These are phyloP conservation scores for Drosophila baimaii DNA, from an alignment of 1,140 invertebrate species.

Conservation along the genomic window DNA sequence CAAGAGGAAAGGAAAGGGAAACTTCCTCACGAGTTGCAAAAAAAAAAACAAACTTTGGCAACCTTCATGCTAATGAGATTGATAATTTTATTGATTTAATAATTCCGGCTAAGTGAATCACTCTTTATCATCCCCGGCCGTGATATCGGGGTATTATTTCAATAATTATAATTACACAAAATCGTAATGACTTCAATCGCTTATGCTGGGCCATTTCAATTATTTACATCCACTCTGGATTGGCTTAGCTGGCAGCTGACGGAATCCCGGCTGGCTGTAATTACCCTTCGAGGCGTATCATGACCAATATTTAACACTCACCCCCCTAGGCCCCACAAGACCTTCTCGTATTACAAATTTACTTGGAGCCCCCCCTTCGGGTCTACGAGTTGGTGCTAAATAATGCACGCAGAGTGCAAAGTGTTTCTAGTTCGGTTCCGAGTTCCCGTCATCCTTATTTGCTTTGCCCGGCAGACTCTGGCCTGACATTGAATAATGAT, in stretches of 20 bases:
- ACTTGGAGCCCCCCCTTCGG: background rate
- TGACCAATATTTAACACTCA: constrained; percentile 17
- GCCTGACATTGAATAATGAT: constrained; percentile 56
- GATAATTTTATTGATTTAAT: constrained; percentile 74
- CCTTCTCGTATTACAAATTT: constrained; percentile 15
- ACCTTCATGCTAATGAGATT: constrained; percentile 50
- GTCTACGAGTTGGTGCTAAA: constrained; percentile 26
- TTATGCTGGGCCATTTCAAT: constrained; percentile 43
- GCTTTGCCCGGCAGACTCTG: background rate
- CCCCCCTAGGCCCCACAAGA: background rate
- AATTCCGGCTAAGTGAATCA: constrained; percentile 43
- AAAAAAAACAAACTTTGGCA: constrained; percentile 15
- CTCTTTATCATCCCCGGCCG: constrained; percentile 2
- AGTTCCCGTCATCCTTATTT: constrained; percentile 23
- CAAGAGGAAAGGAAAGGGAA: background rate
- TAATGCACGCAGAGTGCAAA: constrained; percentile 40
- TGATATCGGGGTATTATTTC: constrained; percentile 35
- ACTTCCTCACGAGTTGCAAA: constrained; percentile 9
- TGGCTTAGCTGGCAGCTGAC: constrained; percentile 32
- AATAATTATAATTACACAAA: constrained; percentile 57
- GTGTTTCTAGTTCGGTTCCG: constrained; percentile 27
- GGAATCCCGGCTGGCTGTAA: constrained; percentile 27
- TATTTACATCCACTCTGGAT: constrained; percentile 42
- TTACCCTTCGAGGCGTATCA: constrained; percentile 22
- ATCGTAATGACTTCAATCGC: constrained; percentile 18